phyloP scores from a whole-genome alignment of 1,140 invertebrate species.

The Atopsyche davidsoni region DNA sequence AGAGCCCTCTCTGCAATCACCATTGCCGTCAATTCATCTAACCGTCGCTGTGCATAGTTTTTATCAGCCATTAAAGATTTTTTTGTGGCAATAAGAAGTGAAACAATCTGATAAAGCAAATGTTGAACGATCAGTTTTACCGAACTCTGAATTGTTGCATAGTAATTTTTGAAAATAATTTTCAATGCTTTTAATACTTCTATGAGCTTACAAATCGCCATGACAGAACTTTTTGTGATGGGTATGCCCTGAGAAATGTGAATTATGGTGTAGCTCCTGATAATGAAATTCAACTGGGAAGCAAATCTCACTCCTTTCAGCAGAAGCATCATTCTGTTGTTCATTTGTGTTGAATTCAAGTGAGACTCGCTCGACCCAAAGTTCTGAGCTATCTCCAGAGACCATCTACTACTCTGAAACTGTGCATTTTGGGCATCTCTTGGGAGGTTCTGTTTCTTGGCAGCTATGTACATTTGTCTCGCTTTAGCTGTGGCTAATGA shows the following conservation, averaged over 20 bases:
- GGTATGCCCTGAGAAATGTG: conserved; percentile 69
- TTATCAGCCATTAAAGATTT: conserved; percentile 44
- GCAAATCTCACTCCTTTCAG: conserved; percentile 60
- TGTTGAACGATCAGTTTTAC: conserved; percentile 64
- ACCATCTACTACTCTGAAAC: conserved; percentile 47
- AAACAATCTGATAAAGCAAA: conserved; percentile 59
- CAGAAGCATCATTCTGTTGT: conserved; percentile 54
- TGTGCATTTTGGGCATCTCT: conserved; percentile 49
- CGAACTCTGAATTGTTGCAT: conserved; percentile 52
- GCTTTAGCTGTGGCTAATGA: conserved; percentile 48
- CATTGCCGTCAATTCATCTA: conserved; percentile 61
- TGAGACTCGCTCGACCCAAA: conserved; percentile 48
- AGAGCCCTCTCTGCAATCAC: conserved; percentile 66
- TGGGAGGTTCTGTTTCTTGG: conserved; percentile 51
- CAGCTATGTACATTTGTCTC: conserved; percentile 52
- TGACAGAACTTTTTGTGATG: conserved; percentile 70
- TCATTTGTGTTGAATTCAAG: conserved; percentile 56
- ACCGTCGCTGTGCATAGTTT: conserved; percentile 44
- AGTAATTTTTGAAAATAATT: conserved; percentile 55
- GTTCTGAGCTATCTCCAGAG: conserved; percentile 54
- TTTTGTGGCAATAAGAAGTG: conserved; percentile 48
- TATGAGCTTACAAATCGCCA: conserved; percentile 71
- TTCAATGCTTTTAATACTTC: conserved; percentile 78
- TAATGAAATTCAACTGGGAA: conserved; percentile 55
- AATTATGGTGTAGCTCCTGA: conserved; percentile 71